Evolutionary conservation across 2,888 invertebrate species (phyloP).

Genomic region (Sphaerolaimus hirsutus): DNA sequence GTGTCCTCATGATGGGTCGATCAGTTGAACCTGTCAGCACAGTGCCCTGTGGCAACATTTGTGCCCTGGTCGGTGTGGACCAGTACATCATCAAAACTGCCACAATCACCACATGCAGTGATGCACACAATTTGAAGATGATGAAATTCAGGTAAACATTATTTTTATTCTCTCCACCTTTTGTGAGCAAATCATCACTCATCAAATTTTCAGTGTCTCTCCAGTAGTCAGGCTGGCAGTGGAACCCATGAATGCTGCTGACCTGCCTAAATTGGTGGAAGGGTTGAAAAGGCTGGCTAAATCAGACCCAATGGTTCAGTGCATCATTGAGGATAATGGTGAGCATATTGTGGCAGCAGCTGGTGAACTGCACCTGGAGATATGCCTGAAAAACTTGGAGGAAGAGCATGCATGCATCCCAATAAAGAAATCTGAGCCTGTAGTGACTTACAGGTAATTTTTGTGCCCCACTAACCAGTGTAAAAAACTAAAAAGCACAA

Average conservation of each 20-base stretch:
- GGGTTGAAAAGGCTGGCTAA: conserved; percentile 10
- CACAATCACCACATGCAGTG: conserved; percentile 9
- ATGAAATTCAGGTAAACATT: no score
- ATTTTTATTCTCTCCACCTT: no score
- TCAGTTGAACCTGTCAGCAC: conserved; percentile 4
- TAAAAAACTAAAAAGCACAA: neutral
- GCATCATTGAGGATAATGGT: conserved; percentile 7
- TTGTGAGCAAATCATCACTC: no score
- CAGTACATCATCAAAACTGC: conserved; percentile 10
- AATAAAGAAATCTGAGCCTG: conserved; percentile 9
- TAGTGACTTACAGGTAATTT: conserved; percentile 9
- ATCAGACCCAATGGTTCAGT: conserved; percentile 11
- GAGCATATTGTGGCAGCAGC: conserved; percentile 12
- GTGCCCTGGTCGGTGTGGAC: conserved; percentile 11
- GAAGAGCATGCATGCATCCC: conserved; percentile 8
- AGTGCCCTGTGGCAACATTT: conserved; percentile 11
- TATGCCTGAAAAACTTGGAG: conserved; percentile 11
- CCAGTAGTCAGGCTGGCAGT: conserved; percentile 12
- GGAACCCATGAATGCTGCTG: conserved; percentile 7
- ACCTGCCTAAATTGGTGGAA: conserved; percentile 10
- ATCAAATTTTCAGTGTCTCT: no score
- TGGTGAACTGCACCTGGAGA: conserved; percentile 14
- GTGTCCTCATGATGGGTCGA: conserved; percentile 10
- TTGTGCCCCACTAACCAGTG: neutral
- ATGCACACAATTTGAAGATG: neutral